Base-by-base conservation (phyloP, 2,113 vertebrate species). In the Odocoileus virginianus region DNA sequence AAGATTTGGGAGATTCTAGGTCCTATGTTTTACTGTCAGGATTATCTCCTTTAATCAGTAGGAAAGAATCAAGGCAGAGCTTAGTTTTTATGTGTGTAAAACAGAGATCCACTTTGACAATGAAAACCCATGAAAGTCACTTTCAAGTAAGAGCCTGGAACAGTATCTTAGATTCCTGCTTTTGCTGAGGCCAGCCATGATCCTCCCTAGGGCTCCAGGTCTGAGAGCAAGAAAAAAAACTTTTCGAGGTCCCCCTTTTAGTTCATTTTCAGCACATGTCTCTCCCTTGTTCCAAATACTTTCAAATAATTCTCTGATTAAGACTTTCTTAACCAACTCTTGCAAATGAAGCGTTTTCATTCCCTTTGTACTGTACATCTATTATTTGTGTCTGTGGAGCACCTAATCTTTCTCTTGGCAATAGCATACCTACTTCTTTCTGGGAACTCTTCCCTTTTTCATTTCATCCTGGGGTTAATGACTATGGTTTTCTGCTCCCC, bases 241-340 rank as follows among this genome's bases (percentile, higher is more conserved):
- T 40, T 94, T 43, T 61, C 60, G 30, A 89, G 55, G 61, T 89
- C 82, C 19, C 21, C 30, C 47, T 55, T 95, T 28, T 7, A 61
- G 17, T 50, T 82, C 27, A 83, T 45, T 60, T 36, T 95, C 67
- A 93, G 58, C 67, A 96, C 74, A n/a, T 50, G 5, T 58, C 45
- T 87, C 58, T 76, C 36, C 21, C 21, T 25, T 86, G 45, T 92
- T 52, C 30, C 83, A 94, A 47, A n/a, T 47, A 67, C 78, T 86
- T 93, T 94, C 91, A 95, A 92, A 88, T 55, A 61, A 91, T 95
- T 91, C 54, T 60, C 47, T 86, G 17, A 91, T 92, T 47, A 79
- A 95, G 60, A 76, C 13, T 90, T 79, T 64, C 45, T 90, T 50
- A 57, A 60, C 9, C 82, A 94, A n/a, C 16, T 47, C 52, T 76